Conservation (phyloP, 2,113 vertebrate species). For the Mobula birostris region DNA sequence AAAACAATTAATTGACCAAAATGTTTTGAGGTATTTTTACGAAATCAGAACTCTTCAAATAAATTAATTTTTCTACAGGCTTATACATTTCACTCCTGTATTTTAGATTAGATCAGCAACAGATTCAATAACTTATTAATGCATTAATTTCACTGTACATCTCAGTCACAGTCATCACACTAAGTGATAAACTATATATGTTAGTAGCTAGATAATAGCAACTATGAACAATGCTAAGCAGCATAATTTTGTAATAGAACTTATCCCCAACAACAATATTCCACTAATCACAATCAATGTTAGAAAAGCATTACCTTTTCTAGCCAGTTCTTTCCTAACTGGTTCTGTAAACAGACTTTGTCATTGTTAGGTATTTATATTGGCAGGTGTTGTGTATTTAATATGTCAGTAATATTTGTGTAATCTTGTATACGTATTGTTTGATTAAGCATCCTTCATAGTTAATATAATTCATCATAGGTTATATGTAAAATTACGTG, state of each 20-base stretch:
- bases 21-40: not conserved
- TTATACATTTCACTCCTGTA: not conserved
- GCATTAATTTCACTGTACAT: not conserved
- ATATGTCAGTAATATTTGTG: too few species aligned
- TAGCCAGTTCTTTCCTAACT: not conserved
- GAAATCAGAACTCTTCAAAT: not conserved
- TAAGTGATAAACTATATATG: not conserved
- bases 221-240: not conserved
- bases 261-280: not conserved
- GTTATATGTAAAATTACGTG: too few species aligned
- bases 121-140: not conserved
- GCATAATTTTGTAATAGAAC: not conserved
- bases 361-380: not conserved
- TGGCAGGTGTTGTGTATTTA: not conserved
- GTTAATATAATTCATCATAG: too few species aligned
- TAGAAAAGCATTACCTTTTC: not conserved
- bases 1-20: conserved; percentile 5
- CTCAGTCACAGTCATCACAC: not conserved
- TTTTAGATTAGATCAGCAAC: not conserved
- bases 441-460: too few species aligned
- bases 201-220: not conserved
- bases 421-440: too few species aligned
- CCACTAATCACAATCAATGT: not conserved
- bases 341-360: not conserved
- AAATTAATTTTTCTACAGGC: not conserved